These are phyloP conservation scores for Pammene aurita DNA, from an alignment of 2,888 invertebrate species.

Conservation along the genomic window DNA sequence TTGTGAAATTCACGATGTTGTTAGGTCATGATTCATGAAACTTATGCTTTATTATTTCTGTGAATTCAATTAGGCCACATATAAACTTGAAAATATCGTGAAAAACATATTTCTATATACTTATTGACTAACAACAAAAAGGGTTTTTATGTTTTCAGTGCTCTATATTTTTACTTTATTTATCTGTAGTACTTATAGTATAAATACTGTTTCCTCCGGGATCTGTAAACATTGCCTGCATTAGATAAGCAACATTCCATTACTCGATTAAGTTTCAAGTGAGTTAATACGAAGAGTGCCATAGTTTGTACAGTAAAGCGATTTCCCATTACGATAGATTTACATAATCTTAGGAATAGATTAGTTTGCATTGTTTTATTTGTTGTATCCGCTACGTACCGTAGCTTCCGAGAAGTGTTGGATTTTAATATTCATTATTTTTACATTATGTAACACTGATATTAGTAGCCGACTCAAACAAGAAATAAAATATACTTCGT, in stretches of 20 bases:
- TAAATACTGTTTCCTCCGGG: not conserved
- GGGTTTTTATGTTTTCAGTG: no score
- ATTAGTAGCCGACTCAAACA: no score
- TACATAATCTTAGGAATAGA: constrained; percentile 24
- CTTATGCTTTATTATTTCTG: not conserved
- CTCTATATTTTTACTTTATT: no score
- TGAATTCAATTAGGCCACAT: not conserved
- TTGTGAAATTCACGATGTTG: constrained; percentile 5
- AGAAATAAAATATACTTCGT: no score
- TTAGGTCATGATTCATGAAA: constrained; percentile 23
- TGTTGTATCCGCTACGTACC: constrained; percentile 8
- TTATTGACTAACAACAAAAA: no score
- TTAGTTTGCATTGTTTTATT: constrained; percentile 31
- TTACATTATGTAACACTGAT: not conserved
- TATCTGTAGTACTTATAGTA: not conserved
- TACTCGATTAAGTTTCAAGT: constrained; percentile 45
- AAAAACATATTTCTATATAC: no score
- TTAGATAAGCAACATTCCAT: constrained; percentile 36
- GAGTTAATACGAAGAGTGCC: constrained; percentile 54
- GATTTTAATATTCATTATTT: not conserved
- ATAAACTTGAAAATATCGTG: no score
- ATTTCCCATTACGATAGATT: constrained; percentile 44
- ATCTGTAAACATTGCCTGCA: not conserved
- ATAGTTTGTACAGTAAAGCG: constrained; percentile 56
- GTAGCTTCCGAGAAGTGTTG: not conserved